phyloP scores from a whole-genome alignment of 2,797 vertebrate genomes.

The Scomberomorus guttatus region DNA sequence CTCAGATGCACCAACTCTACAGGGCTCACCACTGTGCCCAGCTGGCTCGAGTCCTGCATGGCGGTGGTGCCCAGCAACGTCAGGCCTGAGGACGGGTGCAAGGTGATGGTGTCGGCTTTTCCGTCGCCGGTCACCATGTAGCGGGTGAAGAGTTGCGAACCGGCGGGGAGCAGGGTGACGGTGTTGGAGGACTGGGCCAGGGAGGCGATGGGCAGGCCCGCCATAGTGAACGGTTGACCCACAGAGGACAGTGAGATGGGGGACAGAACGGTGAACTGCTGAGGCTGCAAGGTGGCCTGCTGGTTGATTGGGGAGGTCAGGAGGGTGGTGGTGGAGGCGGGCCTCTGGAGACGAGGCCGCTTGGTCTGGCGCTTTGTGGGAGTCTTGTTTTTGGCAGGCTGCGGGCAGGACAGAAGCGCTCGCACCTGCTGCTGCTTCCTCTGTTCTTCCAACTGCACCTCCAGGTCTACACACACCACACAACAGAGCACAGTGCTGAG shows the following conservation, averaged over 20 bases:
- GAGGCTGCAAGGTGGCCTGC: constrained; percentile 83
- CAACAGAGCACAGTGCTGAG: neutral
- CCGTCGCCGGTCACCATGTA: constrained; percentile 89
- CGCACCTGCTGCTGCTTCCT: constrained; percentile 92
- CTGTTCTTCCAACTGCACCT: constrained; percentile 95
- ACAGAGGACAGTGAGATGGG: constrained; percentile 91
- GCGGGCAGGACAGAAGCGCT: constrained; percentile 82
- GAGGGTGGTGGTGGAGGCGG: constrained; percentile 91
- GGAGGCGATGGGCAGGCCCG: constrained; percentile 76
- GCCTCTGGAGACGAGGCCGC: constrained; percentile 93
- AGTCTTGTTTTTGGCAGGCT: constrained; percentile 72
- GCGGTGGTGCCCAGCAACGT: constrained; percentile 90
- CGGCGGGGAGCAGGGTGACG: constrained; percentile 87
- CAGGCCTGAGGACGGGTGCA: constrained; percentile 93
- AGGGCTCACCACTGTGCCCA: constrained; percentile 90
- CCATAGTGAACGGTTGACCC: constrained; percentile 83
- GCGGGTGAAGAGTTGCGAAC: constrained; percentile 91
- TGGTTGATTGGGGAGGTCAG: constrained; percentile 84
- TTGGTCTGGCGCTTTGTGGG: constrained; percentile 88
- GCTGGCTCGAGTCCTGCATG: constrained; percentile 89
- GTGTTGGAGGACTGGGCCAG: constrained; percentile 86
- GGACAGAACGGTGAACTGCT: constrained; percentile 94
- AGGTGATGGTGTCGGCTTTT: constrained; percentile 90
- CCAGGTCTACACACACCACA: constrained; percentile 87
- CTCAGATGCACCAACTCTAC: constrained; percentile 93